Percentiles rank a stretch among this genome's conserved stretches.
These are phyloP conservation scores for Carcinoscorpius rotundicauda DNA, from an alignment of 1,140 invertebrate genomes.

Conservation along the genomic window DNA sequence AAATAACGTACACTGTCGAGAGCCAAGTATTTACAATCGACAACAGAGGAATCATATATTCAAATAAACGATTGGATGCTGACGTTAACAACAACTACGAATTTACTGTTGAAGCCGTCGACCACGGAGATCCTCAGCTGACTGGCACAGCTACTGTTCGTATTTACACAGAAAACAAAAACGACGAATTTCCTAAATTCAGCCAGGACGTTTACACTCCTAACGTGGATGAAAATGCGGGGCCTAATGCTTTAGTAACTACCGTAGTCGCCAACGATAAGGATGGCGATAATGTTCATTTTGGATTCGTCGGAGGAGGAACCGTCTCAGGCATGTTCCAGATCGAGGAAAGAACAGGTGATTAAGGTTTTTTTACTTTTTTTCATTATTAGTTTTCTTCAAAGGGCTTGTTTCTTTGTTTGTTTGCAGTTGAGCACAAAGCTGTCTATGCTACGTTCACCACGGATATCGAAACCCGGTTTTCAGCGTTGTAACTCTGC, in stretches of 20 bases:
- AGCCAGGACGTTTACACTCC: conserved; percentile 92
- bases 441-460: no score
- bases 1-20: conserved; percentile 82
- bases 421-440: no score
- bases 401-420: no score
- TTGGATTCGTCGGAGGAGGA: conserved; percentile 82
- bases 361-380: not conserved
- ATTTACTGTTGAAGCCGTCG: conserved; percentile 79
- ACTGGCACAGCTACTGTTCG: conserved; percentile 82
- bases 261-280: conserved; percentile 91
- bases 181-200: conserved; percentile 91
- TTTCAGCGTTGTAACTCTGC: no score
- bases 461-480: no score
- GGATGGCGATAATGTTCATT: conserved; percentile 86
- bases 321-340: conserved; percentile 83
- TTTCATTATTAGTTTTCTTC: not conserved
- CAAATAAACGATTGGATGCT: conserved; percentile 84
- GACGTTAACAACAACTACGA: conserved; percentile 95
- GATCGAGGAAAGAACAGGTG: conserved; percentile 80
- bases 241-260: conserved; percentile 81
- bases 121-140: conserved; percentile 82
- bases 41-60: conserved; percentile 76
- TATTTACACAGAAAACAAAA: conserved; percentile 91
- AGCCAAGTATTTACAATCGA: conserved; percentile 90
- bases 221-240: conserved; percentile 90